Evolutionary conservation across 2,888 invertebrate genomes (phyloP).

Genomic region (Lepidochrysops patricia): DNA sequence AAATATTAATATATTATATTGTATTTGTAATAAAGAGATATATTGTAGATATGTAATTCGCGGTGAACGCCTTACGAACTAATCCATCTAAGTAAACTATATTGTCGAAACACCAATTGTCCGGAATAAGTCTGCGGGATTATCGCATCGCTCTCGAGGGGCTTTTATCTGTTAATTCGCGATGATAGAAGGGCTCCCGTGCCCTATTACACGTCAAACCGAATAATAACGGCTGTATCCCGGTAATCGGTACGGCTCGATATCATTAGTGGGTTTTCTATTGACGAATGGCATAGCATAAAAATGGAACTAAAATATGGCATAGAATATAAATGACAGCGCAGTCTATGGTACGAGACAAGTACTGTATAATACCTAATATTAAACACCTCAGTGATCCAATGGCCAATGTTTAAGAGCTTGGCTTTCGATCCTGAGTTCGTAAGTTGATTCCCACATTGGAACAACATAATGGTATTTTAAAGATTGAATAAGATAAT

Average conservation of each 20-base stretch:
- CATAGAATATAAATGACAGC: too few species aligned
- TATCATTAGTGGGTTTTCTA: not conserved
- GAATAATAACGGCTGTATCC: slow-evolving; percentile 19
- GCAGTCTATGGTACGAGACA: too few species aligned
- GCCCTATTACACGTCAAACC: slow-evolving; percentile 20
- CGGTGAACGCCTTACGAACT: not conserved
- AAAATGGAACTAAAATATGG: not conserved
- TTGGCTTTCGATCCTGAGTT: too few species aligned
- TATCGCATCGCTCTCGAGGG: slow-evolving; percentile 21
- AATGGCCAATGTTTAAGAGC: too few species aligned
- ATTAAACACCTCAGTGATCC: too few species aligned
- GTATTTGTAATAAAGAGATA: too few species aligned
- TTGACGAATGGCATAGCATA: not conserved
- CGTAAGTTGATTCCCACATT: too few species aligned
- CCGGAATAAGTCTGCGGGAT: slow-evolving; percentile 15
- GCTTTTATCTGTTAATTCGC: slow-evolving; percentile 25
- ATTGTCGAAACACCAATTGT: slow-evolving; percentile 10
- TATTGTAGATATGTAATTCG: too few species aligned
- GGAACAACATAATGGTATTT: too few species aligned
- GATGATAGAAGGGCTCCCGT: slow-evolving; percentile 24
- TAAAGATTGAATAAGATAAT: too few species aligned
- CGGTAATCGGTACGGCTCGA: slow-evolving; percentile 2
- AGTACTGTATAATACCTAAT: too few species aligned
- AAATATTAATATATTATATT: too few species aligned
- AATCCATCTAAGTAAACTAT: slow-evolving; percentile 2